Base-by-base conservation (phyloP, 2,888 invertebrate species). In the Drepanosiphum platanoidis region DNA sequence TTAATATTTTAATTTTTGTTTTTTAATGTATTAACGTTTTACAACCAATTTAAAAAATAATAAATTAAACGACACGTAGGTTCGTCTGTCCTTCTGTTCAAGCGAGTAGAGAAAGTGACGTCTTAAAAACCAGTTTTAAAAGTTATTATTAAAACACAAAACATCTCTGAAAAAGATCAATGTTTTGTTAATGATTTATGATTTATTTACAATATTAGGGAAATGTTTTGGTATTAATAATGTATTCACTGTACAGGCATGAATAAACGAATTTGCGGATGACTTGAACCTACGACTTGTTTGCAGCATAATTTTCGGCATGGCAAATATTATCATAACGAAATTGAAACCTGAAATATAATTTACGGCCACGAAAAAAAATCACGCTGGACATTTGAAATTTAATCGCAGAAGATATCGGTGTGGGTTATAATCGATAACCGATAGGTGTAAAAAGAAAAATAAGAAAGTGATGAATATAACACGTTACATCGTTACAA, bases 91-190 rank as follows among this genome's bases (percentile, higher is more conserved):
- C n/a, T n/a, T n/a, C 1, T 18, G 18, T 66, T 66, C 4, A 66
- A 34, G 27, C n/a, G 30, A 27, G 9, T 32, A 15, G 75, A 75
- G 75, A 75, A 75, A 75, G 75, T 75, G 58, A 58, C 3, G 7
- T 58, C 27, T 75, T 27, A 1, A 52, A 80, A 80, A 80, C 46
- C 34, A 27, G 52, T 68, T 80, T 80, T 27, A 70, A 70, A 52
- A 80, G n/a, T 80, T 68, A 46, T 32, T 52, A 80, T 80, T 5
- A 80, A 80, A 70, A 70, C 68, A 34, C 9, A 34, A 36, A 3
- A 70, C 15, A 70, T 68, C 70, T 68, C 27, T 34, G 34, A 80
- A 68, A 68, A 80, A 34, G 9, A 68, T n/a, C 32, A 42, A 79
- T 22, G n/a, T 36, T 27, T 71, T 64, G 7, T 30, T 30, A 71